phyloP scores from a whole-genome alignment of 2,888 invertebrate genomes.

The Eutolmus rufibarbis region DNA sequence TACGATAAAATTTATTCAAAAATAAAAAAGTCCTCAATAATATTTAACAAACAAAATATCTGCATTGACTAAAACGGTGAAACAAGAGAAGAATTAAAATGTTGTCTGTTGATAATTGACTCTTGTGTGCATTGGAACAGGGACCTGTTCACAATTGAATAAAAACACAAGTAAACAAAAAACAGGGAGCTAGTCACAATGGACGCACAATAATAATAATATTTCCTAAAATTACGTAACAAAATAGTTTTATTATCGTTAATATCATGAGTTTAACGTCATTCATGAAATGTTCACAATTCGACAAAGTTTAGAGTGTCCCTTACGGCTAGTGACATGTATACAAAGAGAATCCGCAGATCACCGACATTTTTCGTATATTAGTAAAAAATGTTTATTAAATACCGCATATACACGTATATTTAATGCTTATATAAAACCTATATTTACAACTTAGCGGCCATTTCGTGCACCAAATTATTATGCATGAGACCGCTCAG shows the following conservation, averaged over 20 bases:
- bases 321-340: neutral
- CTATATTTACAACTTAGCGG: neutral
- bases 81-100: neutral
- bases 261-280: slow-evolving; percentile 28
- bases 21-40: slow-evolving; percentile 16
- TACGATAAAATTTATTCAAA: slow-evolving; percentile 22
- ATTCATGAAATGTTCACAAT: slow-evolving; percentile 10
- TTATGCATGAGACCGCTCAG: neutral
- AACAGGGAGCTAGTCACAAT: neutral
- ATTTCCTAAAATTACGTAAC: slow-evolving; percentile 22
- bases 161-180: neutral
- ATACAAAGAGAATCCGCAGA: neutral
- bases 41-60: neutral
- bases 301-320: neutral
- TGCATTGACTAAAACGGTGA: slow-evolving; percentile 1
- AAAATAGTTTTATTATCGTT: slow-evolving; percentile 25
- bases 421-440: neutral
- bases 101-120: neutral
- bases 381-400: slow-evolving; percentile 2
- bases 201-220: neutral
- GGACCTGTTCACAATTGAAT: neutral
- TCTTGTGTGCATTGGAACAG: neutral
- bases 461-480: neutral
- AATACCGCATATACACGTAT: neutral
- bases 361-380: neutral